Conservation (phyloP, 1,140 invertebrate species). For the Drosophila subobscura region DNA sequence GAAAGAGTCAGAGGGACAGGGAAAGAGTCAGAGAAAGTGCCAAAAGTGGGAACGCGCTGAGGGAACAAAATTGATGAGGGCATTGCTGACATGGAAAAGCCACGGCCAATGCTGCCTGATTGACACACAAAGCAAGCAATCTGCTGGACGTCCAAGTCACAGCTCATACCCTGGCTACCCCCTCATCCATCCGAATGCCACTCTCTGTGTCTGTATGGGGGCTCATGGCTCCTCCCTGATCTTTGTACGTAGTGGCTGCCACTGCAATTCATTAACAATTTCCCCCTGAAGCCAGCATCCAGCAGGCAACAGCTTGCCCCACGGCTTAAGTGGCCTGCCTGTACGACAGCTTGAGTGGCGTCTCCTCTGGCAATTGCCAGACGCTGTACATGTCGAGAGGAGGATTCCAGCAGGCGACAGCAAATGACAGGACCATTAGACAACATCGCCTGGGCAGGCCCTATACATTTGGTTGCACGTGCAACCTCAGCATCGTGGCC, state of each 20-base stretch:
- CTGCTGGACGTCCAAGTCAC: constrained; percentile 29
- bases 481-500: constrained; percentile 21
- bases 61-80: constrained; percentile 45
- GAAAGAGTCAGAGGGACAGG: not conserved
- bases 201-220: not conserved
- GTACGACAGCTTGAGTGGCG: constrained; percentile 1
- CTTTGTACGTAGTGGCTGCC: constrained; percentile 30
- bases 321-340: constrained; percentile 36
- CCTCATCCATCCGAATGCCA: not conserved
- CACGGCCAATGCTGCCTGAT: constrained; percentile 58
- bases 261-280: constrained; percentile 73
- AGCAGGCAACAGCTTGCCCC: not conserved
- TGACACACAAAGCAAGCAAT: constrained; percentile 68
- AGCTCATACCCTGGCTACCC: not conserved
- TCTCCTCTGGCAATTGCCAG: constrained; percentile 25
- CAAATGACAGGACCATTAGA: too few species aligned
- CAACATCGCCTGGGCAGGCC: too few species aligned
- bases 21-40: not conserved
- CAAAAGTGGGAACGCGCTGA: not conserved
- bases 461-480: constrained; percentile 14
- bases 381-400: constrained; percentile 2
- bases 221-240: constrained; percentile 14
- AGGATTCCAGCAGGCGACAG: not conserved
- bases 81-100: constrained; percentile 63
- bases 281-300: constrained; percentile 2